Evolutionary conservation across 2,113 vertebrate species (phyloP).

Genomic region (Taxidea taxus): DNA sequence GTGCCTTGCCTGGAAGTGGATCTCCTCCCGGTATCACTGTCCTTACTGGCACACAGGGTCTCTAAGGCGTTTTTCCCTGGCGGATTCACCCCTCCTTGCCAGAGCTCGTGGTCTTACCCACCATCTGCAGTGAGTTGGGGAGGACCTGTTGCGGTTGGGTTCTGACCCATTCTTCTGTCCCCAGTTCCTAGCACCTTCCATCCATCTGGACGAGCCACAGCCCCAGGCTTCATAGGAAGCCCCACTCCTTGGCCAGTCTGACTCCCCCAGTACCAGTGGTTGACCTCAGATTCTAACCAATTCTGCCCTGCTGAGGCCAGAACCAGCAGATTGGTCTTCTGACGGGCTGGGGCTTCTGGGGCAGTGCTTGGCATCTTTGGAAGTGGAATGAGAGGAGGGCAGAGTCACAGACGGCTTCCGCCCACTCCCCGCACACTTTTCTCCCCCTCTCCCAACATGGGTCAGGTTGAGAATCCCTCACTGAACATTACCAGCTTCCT

Average conservation of each 20-base stretch:
- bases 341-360: neutral
- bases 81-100: neutral
- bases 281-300: neutral
- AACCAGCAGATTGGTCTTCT: neutral
- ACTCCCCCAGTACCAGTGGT: neutral
- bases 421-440: neutral
- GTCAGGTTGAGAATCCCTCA: neutral
- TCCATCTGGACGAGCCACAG: neutral
- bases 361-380: neutral
- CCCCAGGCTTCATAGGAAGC: neutral
- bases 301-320: neutral
- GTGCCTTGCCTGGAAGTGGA: neutral
- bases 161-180: neutral
- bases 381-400: no score
- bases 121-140: neutral
- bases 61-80: neutral
- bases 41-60: rapidly evolving
- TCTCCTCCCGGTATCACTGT: neutral
- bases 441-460: neutral
- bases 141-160: neutral
- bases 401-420: neutral
- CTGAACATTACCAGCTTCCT: neutral
- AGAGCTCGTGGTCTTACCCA: neutral
- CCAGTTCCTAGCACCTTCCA: neutral
- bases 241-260: neutral